Evolutionary conservation across 2,113 vertebrate species (phyloP).

Genomic region (Clinocottus analis): DNA sequence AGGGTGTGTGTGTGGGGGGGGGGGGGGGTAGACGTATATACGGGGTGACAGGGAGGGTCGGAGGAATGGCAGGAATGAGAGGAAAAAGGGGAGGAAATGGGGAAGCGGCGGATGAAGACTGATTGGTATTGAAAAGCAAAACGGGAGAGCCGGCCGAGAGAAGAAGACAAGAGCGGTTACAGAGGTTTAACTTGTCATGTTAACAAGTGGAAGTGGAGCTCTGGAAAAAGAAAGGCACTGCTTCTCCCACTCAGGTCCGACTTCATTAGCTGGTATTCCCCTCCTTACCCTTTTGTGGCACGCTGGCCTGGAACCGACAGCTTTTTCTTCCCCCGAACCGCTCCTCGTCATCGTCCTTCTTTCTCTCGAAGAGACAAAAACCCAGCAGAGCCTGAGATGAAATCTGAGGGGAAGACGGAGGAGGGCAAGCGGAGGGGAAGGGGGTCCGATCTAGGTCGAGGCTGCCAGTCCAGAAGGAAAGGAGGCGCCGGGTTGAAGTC

Average conservation of each 20-base stretch:
- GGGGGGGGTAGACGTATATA: constrained; percentile 27
- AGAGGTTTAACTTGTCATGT: constrained; percentile 57
- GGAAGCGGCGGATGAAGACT: constrained; percentile 34
- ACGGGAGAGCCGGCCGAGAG: constrained; percentile 18
- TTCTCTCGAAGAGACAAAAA: constrained; percentile 55
- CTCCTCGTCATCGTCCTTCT: too few species aligned
- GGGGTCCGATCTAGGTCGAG: constrained; percentile 66
- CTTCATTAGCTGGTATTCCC: constrained; percentile 67
- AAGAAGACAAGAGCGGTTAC: constrained; percentile 36
- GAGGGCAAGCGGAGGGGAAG: constrained; percentile 7
- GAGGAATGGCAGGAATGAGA: constrained; percentile 16
- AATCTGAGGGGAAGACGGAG: constrained; percentile 51
- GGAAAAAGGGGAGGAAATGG: constrained; percentile 1
- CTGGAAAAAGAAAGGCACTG: constrained; percentile 22
- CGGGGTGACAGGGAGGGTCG: constrained; percentile 36
- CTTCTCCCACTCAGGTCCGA: constrained; percentile 57
- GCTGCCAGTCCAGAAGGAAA: constrained; percentile 56
- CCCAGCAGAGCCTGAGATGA: constrained; percentile 56
- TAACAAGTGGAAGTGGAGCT: constrained; percentile 58
- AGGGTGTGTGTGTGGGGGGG: too few species aligned
- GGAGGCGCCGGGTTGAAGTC: constrained; percentile 41
- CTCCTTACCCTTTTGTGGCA: constrained; percentile 49
- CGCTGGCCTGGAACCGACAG: constrained; percentile 54
- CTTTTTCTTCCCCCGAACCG: constrained; percentile 46
- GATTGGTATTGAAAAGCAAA: constrained; percentile 56